Conservation (phyloP, 2,113 vertebrate species). For the Phalacrocorax pelagicus region DNA sequence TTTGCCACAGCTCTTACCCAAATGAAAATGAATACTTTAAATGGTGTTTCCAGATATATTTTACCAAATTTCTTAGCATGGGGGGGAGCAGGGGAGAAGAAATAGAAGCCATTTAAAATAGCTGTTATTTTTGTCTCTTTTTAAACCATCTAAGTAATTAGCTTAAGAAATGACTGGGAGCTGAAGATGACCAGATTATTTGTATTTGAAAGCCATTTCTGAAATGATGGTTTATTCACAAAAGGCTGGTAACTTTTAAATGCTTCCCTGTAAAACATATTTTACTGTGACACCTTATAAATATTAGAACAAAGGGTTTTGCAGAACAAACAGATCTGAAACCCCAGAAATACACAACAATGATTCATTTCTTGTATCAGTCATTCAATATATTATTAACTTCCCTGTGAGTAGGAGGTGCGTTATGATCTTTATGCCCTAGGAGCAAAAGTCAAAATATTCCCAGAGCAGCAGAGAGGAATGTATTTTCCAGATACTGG, state of each 20-base stretch:
- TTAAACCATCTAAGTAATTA: neutral
- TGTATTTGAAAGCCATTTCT: neutral
- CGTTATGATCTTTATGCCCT: neutral
- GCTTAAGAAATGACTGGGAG: neutral
- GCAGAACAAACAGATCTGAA: conserved; percentile 44
- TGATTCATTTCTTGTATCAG: neutral
- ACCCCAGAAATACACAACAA: conserved; percentile 10
- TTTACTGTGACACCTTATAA: conserved; percentile 25
- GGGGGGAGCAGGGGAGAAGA: fast-evolving
- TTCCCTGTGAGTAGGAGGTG: neutral
- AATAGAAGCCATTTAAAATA: neutral
- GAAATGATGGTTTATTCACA: neutral
- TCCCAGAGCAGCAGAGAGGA: neutral
- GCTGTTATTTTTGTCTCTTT: neutral
- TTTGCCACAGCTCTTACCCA: neutral
- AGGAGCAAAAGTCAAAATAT: conserved; percentile 7
- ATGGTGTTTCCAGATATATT: neutral
- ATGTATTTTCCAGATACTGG: neutral
- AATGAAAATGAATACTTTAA: neutral
- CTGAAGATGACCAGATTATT: neutral
- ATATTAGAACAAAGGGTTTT: conserved; percentile 51
- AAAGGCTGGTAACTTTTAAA: neutral
- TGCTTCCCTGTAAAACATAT: neutral
- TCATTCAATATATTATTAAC: conserved; percentile 30
- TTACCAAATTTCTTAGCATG: neutral